These are phyloP conservation scores for Acanthosepion lycidas DNA, from an alignment of 2,888 invertebrate species.

Conservation along the genomic window DNA sequence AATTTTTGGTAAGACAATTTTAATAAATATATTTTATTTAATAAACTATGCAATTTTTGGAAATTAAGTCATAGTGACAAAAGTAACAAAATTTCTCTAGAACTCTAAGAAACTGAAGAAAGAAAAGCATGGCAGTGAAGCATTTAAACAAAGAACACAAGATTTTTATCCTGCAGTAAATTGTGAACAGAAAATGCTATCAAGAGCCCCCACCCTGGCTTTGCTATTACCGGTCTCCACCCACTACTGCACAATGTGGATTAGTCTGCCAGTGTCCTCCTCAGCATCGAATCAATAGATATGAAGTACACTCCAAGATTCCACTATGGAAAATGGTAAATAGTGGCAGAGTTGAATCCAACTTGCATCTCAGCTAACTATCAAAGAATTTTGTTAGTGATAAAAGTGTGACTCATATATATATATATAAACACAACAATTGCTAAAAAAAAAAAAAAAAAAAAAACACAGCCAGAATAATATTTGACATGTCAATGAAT, in stretches of 20 bases:
- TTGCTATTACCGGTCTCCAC: slow-evolving; percentile 2
- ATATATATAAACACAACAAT: neutral
- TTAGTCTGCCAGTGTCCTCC: neutral
- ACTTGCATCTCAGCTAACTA: neutral
- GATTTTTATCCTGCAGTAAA: neutral
- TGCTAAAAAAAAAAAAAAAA: neutral
- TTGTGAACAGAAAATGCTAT: neutral
- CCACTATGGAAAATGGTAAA: neutral
- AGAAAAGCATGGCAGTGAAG: neutral
- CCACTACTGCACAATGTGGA: slow-evolving; percentile 15
- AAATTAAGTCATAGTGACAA: neutral
- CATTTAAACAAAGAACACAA: neutral
- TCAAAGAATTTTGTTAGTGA: neutral
- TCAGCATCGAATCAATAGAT: slow-evolving; percentile 21
- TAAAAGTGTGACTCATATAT: neutral
- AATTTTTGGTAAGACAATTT: neutral
- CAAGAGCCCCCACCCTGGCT: neutral
- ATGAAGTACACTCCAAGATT: slow-evolving; percentile 8
- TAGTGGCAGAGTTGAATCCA: neutral
- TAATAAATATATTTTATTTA: neutral
- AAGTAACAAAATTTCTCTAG: too few species aligned
- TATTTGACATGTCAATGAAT: neutral
- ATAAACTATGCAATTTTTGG: neutral
- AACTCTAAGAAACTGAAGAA: neutral
- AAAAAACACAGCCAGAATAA: neutral